Evolutionary conservation across 1,140 invertebrate genomes (phyloP), one percentile per base, ranked within the genome.

Genomic region (Trissolcus basalis): DNA sequence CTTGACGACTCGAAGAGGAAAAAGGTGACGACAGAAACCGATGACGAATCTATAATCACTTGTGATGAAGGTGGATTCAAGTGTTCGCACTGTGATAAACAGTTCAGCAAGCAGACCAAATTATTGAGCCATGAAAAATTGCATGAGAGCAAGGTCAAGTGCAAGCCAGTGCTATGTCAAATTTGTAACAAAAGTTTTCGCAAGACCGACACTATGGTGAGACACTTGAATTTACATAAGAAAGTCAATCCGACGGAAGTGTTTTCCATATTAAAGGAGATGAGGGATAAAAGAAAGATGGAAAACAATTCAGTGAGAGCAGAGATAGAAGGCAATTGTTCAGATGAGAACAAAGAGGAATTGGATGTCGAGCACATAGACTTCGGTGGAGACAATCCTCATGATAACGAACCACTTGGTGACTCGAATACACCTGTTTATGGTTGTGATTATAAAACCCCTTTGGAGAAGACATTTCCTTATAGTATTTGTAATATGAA

Each of bases 221-320:
- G 84, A 41, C 85, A 86, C 27, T 77, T 86, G 41, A 83, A 86
- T 53, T 54, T 80, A 16, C 85, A 86, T 35, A 86, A 86, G 45
- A 82, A 77, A 53, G 77, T 55, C 0, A 81, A 86, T 78, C 81
- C 83, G 0, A 84, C 75, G 15, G 83, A 83, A 12, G 85, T 86
- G 10, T 81, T 83, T 19, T 75, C 69, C 0, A 85, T 86, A 45
- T 44, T 86, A 2, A 85, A 83, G 32, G 81, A 85, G 19, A 83
- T 86, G 14, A 80, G 83, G 39, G 77, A 83, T n/a, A 83, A 47
- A 19, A 79, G 80, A 67, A 83, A 78, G 61, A 47, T 70, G 12
- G 79, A 81, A 9, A 83, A 80, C 9, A 63, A n/a, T n/a, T n/a
- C n/a, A n/a, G n/a, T n/a, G n/a, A n/a, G n/a, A n/a, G n/a, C n/a